Evolutionary conservation across 2,113 vertebrate species (phyloP).

Genomic region (Mustela lutreola): DNA sequence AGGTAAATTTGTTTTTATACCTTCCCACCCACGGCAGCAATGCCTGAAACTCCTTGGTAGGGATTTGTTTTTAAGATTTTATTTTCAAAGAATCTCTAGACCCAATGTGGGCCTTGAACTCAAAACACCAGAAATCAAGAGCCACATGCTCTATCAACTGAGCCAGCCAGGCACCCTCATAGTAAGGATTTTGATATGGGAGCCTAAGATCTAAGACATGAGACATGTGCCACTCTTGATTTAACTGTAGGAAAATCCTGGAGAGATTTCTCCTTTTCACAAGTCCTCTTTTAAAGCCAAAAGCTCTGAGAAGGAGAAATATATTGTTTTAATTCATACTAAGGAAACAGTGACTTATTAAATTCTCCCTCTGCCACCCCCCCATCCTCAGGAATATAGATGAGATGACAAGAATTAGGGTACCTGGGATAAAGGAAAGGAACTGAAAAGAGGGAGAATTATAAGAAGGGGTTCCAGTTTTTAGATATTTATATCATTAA

Average conservation of each 20-base stretch:
- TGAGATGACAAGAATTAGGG: background rate
- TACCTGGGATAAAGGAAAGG: background rate
- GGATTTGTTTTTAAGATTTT: background rate
- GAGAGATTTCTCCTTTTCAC: background rate
- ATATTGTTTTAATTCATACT: background rate
- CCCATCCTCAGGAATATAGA: background rate
- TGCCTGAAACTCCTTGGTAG: background rate
- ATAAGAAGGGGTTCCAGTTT: background rate
- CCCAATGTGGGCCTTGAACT: background rate
- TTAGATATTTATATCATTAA: background rate
- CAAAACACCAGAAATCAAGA: background rate
- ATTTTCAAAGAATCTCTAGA: background rate
- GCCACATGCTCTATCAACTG: background rate
- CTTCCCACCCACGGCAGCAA: background rate
- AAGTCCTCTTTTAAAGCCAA: background rate
- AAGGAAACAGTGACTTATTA: background rate
- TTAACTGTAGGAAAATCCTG: background rate
- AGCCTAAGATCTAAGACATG: background rate
- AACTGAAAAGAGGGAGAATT: background rate
- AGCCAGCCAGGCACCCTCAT: background rate
- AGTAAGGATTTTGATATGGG: background rate
- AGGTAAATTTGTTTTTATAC: background rate
- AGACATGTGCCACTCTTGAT: background rate
- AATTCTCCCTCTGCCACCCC: background rate
- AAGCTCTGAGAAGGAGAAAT: background rate